Conservation (phyloP, 2,888 invertebrate genomes). For the Epistrophella euchroma region DNA sequence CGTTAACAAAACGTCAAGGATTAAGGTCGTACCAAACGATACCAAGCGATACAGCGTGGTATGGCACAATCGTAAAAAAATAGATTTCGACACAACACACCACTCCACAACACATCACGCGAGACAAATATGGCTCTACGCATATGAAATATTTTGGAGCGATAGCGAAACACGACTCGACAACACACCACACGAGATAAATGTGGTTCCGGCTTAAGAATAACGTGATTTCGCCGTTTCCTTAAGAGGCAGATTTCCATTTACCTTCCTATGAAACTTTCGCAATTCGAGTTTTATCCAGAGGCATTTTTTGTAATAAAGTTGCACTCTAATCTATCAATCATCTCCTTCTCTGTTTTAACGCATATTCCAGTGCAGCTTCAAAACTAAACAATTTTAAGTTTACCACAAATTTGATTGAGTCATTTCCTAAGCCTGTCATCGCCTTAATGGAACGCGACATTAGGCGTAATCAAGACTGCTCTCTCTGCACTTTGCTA, state of each 20-base stretch:
- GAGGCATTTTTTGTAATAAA: background rate
- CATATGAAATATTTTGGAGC: no score
- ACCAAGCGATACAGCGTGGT: no score
- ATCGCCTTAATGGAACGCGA: conserved; percentile 71
- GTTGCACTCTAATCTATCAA: conserved; percentile 31
- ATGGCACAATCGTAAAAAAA: no score
- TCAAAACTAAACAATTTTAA: conserved; percentile 23
- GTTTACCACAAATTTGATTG: conserved; percentile 67
- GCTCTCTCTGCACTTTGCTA: conserved; percentile 51
- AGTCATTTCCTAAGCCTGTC: conserved; percentile 71
- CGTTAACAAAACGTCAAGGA: background rate
- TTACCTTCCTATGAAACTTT: background rate
- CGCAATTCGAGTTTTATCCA: background rate
- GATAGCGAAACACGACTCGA: no score
- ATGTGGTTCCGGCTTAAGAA: no score
- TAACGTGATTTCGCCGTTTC: no score
- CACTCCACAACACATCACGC: no score
- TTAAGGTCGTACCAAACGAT: background rate
- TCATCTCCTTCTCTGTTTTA: conserved; percentile 29
- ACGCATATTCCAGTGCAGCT: conserved; percentile 17
- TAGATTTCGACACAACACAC: no score
- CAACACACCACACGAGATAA: no score
- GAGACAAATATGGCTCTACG: no score
- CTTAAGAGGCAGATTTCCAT: no score
- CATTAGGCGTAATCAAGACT: conserved; percentile 74